Evolutionary conservation across 2,797 vertebrate genomes (phyloP).

Genomic region (Notolabrus celidotus): DNA sequence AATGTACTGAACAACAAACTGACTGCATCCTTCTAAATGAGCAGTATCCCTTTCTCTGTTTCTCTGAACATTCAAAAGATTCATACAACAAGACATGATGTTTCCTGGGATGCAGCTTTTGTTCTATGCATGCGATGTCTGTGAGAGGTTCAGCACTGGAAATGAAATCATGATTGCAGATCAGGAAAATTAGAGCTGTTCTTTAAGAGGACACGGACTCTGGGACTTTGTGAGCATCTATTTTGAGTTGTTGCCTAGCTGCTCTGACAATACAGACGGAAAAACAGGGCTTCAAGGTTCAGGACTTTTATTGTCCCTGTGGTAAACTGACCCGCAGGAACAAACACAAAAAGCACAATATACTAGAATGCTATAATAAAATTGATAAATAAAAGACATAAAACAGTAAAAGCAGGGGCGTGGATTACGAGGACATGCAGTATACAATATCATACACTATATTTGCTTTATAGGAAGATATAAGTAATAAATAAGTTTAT

Average conservation of each 20-base stretch:
- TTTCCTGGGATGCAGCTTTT: too few relatives aligned
- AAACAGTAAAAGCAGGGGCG: slow-evolving; percentile 39
- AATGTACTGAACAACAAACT: too few relatives aligned
- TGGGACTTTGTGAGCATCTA: slow-evolving; percentile 13
- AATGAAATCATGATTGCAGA: slow-evolving; percentile 31
- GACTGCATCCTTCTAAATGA: too few relatives aligned
- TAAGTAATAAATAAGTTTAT: slow-evolving; percentile 21
- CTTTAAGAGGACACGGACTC: slow-evolving; percentile 28
- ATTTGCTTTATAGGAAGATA: slow-evolving; percentile 14
- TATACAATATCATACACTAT: slow-evolving; percentile 1
- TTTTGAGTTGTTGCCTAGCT: slow-evolving; percentile 28
- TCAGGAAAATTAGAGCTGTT: slow-evolving; percentile 47
- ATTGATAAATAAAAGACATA: slow-evolving; percentile 48
- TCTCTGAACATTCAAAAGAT: too few relatives aligned
- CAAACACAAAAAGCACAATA: slow-evolving; percentile 32
- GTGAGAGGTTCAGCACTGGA: not conserved
- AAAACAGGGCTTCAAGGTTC: slow-evolving; percentile 43
- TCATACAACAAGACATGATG: too few relatives aligned
- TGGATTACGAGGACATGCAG: slow-evolving; percentile 17
- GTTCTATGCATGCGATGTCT: too few relatives aligned
- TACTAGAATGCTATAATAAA: slow-evolving; percentile 40
- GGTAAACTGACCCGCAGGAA: slow-evolving; percentile 46
- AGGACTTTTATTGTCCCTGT: slow-evolving; percentile 39
- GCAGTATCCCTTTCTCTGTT: too few relatives aligned
- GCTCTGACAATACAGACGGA: slow-evolving; percentile 26